Percentiles rank a stretch among this genome's conserved stretches.
Conservation (phyloP, 1,140 invertebrate species). For the Zaprionus capensis region DNA sequence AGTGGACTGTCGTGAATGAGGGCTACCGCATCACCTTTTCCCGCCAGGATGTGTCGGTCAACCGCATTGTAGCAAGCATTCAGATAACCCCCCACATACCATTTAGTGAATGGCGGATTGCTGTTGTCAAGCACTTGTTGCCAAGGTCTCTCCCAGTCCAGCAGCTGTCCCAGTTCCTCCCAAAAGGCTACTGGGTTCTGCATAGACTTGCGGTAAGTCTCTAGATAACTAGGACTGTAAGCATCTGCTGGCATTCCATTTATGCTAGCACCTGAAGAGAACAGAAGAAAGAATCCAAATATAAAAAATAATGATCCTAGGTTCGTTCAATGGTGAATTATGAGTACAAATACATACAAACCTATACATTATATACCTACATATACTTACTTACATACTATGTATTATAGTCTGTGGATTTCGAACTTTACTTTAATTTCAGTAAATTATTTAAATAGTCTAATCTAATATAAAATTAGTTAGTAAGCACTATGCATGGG, state of each 20-base stretch:
- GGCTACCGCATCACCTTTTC: slow-evolving; percentile 91
- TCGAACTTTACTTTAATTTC: background rate
- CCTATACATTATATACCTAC: background rate
- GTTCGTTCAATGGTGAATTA: background rate
- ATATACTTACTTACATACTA: background rate
- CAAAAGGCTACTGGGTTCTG: slow-evolving; percentile 94
- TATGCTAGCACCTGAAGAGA: slow-evolving; percentile 38
- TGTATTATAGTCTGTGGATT: background rate
- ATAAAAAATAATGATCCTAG: background rate
- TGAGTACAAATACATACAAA: background rate
- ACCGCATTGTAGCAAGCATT: slow-evolving; percentile 97
- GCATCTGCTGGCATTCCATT: slow-evolving; percentile 64
- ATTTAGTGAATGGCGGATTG: slow-evolving; percentile 94
- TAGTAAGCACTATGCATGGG: background rate
- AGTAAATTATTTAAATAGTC: background rate
- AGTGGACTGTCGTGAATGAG: slow-evolving; percentile 96
- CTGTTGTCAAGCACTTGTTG: slow-evolving; percentile 92
- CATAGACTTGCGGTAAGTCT: slow-evolving; percentile 88
- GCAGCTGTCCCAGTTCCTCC: slow-evolving; percentile 89
- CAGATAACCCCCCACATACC: slow-evolving; percentile 95
- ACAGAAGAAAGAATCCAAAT: background rate
- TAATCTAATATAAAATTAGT: background rate
- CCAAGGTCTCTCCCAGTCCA: slow-evolving; percentile 94
- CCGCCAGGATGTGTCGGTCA: slow-evolving; percentile 93
- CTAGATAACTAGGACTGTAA: slow-evolving; percentile 86